Base-by-base conservation (phyloP, 1,140 invertebrate species). In the Batillaria attramentaria region DNA sequence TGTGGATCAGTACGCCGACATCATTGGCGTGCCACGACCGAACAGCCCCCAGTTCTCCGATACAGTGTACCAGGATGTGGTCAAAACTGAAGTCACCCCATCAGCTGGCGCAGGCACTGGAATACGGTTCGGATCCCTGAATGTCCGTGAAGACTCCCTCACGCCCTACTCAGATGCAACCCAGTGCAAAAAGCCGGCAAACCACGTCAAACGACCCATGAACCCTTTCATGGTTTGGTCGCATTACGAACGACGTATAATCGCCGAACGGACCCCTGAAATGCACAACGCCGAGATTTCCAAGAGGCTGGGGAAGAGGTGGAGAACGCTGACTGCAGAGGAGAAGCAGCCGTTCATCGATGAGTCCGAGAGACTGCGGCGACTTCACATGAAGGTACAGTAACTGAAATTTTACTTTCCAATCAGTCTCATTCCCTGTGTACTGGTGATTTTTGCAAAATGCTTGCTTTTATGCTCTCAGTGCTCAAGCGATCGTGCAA, bases 231-330 rank as follows among this genome's bases (percentile, higher is more conserved):
- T 91, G 90, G 88, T 90, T n/a, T 91, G 89, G 89, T 89, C 89
- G 8, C 87, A 90, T 89, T 97, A 99, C 88, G 98, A 99, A 89
- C 93, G 98, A 82, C 93, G 98, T 72, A 99, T 99, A 92, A 99
- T 99, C 85, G 93, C 99, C 0, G 99, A 99, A 90, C 96, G 97
- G 0, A 98, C 97, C 89, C 98, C 98, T 0, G 98, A 99, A 86
- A 99, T 99, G 98, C 98, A 99, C 91, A 99, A 99, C 90, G 99
- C 98, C 0, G 99, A 99, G 92, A 99, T 99, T 92, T 98, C 97
- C 39, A 99, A 99, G 93, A 98, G 99, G 82, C 93, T 99, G 66
- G 98, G 95, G 94, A 85, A 84, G 72, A 79, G 83, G 4, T 99
- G 97, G 98, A 95, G 97, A 84, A 95, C 95, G 41, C 92, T 99